phyloP scores from a whole-genome alignment of 2,113 vertebrate species.

The Todiramphus saurophagus region DNA sequence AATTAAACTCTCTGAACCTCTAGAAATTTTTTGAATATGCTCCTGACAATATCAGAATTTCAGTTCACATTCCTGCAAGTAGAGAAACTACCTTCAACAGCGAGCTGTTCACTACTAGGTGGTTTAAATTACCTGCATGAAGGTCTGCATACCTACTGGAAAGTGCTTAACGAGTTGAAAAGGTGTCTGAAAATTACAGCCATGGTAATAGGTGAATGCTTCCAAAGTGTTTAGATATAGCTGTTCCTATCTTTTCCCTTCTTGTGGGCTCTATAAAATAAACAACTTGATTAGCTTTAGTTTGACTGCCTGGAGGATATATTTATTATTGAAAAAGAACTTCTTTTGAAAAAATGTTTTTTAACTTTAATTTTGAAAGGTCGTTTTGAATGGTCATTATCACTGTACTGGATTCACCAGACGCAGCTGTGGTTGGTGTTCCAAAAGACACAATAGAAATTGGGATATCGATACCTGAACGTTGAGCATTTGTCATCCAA shows the following conservation, averaged over 20 bases:
- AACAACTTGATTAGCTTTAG: not conserved
- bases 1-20: not conserved
- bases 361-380: not conserved
- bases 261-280: not conserved
- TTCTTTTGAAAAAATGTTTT: not conserved
- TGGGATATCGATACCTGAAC: not conserved
- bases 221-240: not conserved
- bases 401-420: not conserved
- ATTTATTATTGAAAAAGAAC: not conserved
- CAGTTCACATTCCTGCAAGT: not conserved
- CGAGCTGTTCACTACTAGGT: not conserved
- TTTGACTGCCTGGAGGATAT: not conserved
- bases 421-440: not conserved
- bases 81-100: not conserved
- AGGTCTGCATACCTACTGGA: not conserved
- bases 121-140: not conserved
- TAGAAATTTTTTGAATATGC: not conserved
- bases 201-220: not conserved
- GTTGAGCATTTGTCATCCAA: not conserved
- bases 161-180: not conserved
- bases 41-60: not conserved
- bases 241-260: not conserved
- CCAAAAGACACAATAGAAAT: not conserved
- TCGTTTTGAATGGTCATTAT: not conserved
- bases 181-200: not conserved